Evolutionary conservation across 2,113 vertebrate genomes (phyloP).

Genomic region (Phalacrocorax pelagicus): DNA sequence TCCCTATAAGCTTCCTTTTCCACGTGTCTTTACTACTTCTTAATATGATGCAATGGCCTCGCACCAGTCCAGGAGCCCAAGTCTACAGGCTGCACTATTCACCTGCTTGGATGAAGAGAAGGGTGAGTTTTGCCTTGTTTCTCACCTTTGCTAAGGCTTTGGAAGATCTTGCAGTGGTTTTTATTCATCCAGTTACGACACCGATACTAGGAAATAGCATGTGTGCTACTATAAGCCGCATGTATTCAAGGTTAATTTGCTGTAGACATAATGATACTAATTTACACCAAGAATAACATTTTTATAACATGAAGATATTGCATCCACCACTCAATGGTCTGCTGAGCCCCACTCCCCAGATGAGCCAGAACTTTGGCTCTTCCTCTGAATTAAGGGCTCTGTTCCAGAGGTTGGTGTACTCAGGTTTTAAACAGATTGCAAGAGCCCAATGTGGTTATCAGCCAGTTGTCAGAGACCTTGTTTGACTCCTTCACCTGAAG

Average conservation of each 20-base stretch:
- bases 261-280: neutral
- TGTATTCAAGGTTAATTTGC: neutral
- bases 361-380: neutral
- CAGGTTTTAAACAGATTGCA: neutral
- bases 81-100: neutral
- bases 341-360: neutral
- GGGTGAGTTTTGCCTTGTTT: neutral
- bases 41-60: neutral
- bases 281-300: neutral
- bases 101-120: neutral
- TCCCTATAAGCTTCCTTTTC: neutral
- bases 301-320: neutral
- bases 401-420: neutral
- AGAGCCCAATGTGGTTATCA: neutral
- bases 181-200: neutral
- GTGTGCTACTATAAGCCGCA: neutral
- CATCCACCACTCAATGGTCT: neutral
- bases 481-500: conserved; percentile 33
- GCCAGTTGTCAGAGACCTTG: conserved; percentile 14
- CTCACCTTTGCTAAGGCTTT: neutral
- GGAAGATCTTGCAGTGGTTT: neutral
- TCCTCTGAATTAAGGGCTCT: neutral
- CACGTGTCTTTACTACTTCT: neutral
- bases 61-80: neutral
- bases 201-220: neutral